Base-by-base conservation (phyloP, 2,888 invertebrate species). In the Epinotia demarniana region DNA sequence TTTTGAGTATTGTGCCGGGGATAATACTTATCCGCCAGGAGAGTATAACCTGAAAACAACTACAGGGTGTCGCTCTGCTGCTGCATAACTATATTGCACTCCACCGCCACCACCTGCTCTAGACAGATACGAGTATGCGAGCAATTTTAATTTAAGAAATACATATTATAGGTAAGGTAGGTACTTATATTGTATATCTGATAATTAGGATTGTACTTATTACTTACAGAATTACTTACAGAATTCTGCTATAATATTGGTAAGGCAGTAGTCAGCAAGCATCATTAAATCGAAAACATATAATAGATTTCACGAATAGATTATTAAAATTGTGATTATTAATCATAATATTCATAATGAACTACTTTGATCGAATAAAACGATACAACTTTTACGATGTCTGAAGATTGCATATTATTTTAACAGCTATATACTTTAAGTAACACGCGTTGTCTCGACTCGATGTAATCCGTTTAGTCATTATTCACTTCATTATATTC, bases 1-100 rank as follows among this genome's bases (percentile, higher is more conserved):
- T 58, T 74, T 63, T 75, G 39, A 43, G 64, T 70, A 33, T 33
- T 68, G 5, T 19, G n/a, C 23, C 8, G 8, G 53, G 53, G 16
- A n/a, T 53, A 53, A 53, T 53, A n/a, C n/a, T n/a, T n/a, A 53
- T 53, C 8, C 16, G n/a, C n/a, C 16, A n/a, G n/a, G n/a, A n/a
- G 1, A 53, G n/a, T n/a, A 6, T n/a, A 2, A 53, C n/a, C 49
- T 49, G 49, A 4, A 16, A 16, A 0, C 0, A 46, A 6, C 33
- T 33, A 39, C 9, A 49, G n/a, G 53, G n/a, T n/a, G n/a, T 6
- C 16, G n/a, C 53, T 53, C 53, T n/a, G 5, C n/a, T n/a, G n/a
- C 53, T n/a, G 5, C 6, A 9, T 39, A 39, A 9, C 39, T 39
- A 9, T 5, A 53, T n/a, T 53, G n/a, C 53, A 53, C 53, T 53